phyloP scores from a whole-genome alignment of 2,888 invertebrate genomes.

The Anarsia innoxiella region DNA sequence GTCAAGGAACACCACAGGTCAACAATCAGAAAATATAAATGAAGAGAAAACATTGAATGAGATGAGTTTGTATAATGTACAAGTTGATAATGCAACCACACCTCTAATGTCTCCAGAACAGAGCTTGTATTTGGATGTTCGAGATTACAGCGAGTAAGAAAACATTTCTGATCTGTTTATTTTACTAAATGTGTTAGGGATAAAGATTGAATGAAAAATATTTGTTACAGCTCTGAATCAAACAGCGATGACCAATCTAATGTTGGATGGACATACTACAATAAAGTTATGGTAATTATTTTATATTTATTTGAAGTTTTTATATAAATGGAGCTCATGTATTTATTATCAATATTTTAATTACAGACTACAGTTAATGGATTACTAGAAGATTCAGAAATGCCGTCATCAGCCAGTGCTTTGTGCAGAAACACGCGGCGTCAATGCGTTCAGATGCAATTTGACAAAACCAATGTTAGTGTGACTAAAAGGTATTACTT shows the following conservation, averaged over 20 bases:
- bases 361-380: conserved; percentile 68
- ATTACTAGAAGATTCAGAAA: conserved; percentile 64
- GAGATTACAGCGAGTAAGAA: conserved; percentile 68
- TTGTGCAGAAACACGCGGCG: conserved; percentile 52
- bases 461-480: conserved; percentile 65
- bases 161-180: background rate
- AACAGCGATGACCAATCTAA: conserved; percentile 73
- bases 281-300: conserved; percentile 78
- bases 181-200: background rate
- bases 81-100: conserved; percentile 63
- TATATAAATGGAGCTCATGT: too few relatives aligned
- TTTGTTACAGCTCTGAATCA: conserved; percentile 63
- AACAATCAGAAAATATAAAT: conserved; percentile 25
- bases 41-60: conserved; percentile 64
- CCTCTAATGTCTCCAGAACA: conserved; percentile 65
- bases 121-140: conserved; percentile 60
- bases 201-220: background rate
- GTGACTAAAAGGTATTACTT: conserved; percentile 65
- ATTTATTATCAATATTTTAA: background rate
- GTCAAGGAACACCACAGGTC: conserved; percentile 7
- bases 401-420: conserved; percentile 66
- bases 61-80: conserved; percentile 60
- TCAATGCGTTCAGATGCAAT: conserved; percentile 62
- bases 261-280: conserved; percentile 82
- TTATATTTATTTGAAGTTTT: background rate